phyloP scores from a whole-genome alignment of 2,113 vertebrate species.

The Hypocryptadius cinnamomeus region DNA sequence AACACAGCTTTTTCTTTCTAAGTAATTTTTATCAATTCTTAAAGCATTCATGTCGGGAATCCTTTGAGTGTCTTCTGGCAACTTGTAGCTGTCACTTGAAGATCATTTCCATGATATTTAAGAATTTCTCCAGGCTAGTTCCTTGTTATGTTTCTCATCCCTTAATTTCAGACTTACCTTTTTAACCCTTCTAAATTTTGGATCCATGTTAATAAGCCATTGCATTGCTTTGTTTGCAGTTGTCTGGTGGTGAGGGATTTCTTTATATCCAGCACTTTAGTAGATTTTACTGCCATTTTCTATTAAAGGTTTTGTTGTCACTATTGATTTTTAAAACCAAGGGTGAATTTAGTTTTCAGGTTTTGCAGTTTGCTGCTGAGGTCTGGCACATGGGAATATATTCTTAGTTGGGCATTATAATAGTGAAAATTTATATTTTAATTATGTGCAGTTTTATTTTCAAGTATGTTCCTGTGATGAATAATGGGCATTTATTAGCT shows the following conservation, averaged over 20 bases:
- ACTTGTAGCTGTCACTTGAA: background rate
- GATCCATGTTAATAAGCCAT: background rate
- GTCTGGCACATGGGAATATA: background rate
- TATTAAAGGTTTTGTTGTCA: background rate
- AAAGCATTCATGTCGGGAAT: background rate
- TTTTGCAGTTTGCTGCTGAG: background rate
- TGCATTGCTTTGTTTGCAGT: background rate
- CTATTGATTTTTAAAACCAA: background rate
- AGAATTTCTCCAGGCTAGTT: background rate
- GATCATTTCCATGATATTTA: background rate
- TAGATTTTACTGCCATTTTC: background rate
- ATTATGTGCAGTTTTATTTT: background rate
- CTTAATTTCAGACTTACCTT: background rate
- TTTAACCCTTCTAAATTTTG: background rate
- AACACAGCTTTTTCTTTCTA: background rate
- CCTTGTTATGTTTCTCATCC: background rate
- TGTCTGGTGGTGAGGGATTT: background rate
- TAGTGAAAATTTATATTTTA: background rate
- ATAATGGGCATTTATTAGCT: background rate
- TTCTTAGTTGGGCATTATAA: background rate
- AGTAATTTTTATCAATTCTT: background rate
- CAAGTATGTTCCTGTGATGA: background rate
- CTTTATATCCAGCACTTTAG: background rate
- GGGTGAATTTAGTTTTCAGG: background rate
- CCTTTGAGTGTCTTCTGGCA: background rate